Percentiles rank a stretch among this genome's conserved stretches.
Conservation (phyloP, 2,113 vertebrate genomes). For the Corythornis madagascariensis region DNA sequence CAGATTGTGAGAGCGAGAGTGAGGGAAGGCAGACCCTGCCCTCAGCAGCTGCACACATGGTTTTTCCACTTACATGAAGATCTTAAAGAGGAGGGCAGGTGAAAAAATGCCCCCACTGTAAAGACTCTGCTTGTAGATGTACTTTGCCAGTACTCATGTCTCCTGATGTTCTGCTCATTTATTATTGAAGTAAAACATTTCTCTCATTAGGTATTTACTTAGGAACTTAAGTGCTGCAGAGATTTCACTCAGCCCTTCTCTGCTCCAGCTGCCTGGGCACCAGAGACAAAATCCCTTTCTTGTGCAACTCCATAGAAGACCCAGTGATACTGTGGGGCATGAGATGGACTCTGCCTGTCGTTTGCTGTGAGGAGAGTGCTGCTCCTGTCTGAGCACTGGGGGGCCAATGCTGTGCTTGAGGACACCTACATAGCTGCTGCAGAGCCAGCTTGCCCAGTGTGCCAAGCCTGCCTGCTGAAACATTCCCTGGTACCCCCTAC, state of each 20-base stretch:
- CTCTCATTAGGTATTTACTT: constrained; percentile 54
- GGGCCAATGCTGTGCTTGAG: accelerated
- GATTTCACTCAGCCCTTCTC: background rate
- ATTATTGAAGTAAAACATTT: constrained; percentile 64
- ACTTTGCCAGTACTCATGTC: background rate
- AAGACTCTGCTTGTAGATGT: background rate
- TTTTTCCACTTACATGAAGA: background rate
- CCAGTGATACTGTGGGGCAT: accelerated
- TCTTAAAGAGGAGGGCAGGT: constrained; percentile 17
- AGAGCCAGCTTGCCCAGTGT: accelerated
- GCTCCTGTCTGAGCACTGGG: background rate
- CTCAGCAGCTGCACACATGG: background rate
- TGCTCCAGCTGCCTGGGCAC: background rate
- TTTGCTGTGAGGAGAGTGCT: background rate
- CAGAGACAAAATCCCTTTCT: background rate
- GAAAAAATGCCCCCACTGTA: background rate
- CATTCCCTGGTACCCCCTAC: accelerated
- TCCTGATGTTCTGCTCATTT: constrained; percentile 56
- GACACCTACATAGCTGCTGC: accelerated
- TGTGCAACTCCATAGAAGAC: background rate
- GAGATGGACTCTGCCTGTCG: background rate
- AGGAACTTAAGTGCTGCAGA: constrained; percentile 48
- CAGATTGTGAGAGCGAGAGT: constrained; percentile 62
- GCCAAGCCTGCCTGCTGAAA: background rate
- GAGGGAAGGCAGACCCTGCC: constrained; percentile 62